phyloP scores from a whole-genome alignment of 2,888 invertebrate genomes.

The Chaetogeoica ovagalla region DNA sequence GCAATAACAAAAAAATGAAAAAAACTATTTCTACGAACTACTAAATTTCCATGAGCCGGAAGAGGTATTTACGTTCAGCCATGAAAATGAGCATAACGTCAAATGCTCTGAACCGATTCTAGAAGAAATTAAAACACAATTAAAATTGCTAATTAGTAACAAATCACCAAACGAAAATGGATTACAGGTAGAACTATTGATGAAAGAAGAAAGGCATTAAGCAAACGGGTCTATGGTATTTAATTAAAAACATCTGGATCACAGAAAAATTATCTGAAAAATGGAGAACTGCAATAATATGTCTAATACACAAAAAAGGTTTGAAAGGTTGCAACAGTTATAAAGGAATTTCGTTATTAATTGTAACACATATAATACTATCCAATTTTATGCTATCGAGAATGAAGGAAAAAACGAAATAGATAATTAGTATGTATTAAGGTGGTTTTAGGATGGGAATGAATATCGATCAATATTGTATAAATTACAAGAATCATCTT shows the following conservation, averaged over 20 bases:
- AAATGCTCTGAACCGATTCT: constrained; percentile 12
- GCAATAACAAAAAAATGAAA: constrained; percentile 11
- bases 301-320: too few species aligned
- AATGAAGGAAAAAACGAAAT: too few species aligned
- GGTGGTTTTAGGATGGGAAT: too few species aligned
- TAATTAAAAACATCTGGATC: constrained; percentile 1
- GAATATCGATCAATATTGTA: too few species aligned
- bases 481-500: too few species aligned
- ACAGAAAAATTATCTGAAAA: constrained; percentile 14
- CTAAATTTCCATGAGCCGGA: constrained; percentile 14
- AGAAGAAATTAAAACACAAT: constrained; percentile 17
- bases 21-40: constrained; percentile 13
- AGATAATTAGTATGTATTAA: too few species aligned
- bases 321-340: too few species aligned
- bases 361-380: too few species aligned
- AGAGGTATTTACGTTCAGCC: constrained; percentile 19
- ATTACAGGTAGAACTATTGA: constrained; percentile 9
- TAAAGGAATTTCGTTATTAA: too few species aligned
- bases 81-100: not conserved
- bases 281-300: constrained; percentile 11
- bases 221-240: constrained; percentile 1
- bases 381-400: too few species aligned
- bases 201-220: constrained; percentile 12
- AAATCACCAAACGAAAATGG: not conserved
- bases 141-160: constrained; percentile 6